phyloP scores from a whole-genome alignment of 2,797 vertebrate genomes.

The Danio kyathit region DNA sequence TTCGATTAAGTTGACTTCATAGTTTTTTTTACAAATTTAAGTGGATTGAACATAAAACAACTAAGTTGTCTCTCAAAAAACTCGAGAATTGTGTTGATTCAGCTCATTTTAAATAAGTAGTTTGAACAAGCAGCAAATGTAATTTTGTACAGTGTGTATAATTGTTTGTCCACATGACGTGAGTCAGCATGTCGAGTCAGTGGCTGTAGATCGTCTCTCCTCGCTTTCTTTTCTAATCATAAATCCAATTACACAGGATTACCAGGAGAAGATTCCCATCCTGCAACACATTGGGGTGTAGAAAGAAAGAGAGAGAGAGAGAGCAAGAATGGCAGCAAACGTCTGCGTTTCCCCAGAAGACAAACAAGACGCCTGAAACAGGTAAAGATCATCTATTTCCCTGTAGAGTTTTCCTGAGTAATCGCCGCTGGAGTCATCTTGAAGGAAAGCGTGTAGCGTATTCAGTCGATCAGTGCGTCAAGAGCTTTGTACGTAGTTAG shows the following conservation, averaged over 20 bases:
- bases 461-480: constrained; percentile 17
- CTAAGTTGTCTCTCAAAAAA: too few species aligned
- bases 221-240: constrained; percentile 38
- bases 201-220: constrained; percentile 37
- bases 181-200: neutral
- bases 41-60: too few species aligned
- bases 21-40: too few species aligned
- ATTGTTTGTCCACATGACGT: neutral
- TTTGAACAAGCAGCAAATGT: too few species aligned
- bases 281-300: constrained; percentile 23
- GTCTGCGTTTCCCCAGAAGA: constrained; percentile 24
- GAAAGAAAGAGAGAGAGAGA: constrained; percentile 41
- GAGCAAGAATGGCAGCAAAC: constrained; percentile 11
- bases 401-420: neutral
- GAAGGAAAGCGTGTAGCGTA: neutral
- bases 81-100: too few species aligned
- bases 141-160: too few species aligned
- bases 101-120: too few species aligned
- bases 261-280: constrained; percentile 75
- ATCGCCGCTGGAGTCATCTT: neutral
- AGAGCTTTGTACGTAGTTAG: neutral
- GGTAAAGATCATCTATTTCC: constrained; percentile 56
- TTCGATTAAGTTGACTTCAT: too few species aligned
- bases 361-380: neutral
- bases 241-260: constrained; percentile 84